Percentiles rank a stretch among this genome's conserved stretches.
phyloP scores from a whole-genome alignment of 1,140 invertebrate species.

The honey bee (Apis mellifera) region DNA sequence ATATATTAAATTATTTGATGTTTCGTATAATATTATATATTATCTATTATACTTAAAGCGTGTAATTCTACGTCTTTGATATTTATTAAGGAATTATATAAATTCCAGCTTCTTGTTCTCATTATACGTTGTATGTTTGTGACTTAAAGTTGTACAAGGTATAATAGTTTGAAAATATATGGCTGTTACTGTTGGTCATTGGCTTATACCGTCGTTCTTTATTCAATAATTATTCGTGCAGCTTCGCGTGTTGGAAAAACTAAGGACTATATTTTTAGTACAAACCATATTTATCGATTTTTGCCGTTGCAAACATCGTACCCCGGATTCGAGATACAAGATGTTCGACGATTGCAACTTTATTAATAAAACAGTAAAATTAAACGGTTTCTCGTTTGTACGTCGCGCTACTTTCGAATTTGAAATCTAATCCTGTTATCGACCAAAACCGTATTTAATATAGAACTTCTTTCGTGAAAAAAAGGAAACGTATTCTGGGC shows the following conservation, averaged over 20 bases:
- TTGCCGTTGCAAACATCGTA: background rate
- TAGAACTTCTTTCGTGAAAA: no score
- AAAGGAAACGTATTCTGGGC: no score
- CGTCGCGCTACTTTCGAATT: no score
- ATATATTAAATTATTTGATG: background rate
- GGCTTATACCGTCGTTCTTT: slow-evolving; percentile 1
- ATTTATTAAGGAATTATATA: background rate
- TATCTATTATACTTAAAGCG: background rate
- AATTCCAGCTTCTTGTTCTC: background rate
- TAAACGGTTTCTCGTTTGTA: background rate
- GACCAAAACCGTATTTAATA: no score
- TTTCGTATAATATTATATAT: background rate
- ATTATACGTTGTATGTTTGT: background rate
- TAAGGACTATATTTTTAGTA: slow-evolving; percentile 26
- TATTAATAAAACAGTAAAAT: slow-evolving; percentile 8
- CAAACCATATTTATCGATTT: slow-evolving; percentile 16
- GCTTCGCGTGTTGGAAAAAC: slow-evolving; percentile 21
- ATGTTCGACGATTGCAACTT: background rate
- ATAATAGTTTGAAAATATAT: slow-evolving; percentile 13
- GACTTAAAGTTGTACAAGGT: no score
- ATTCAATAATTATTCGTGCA: slow-evolving; percentile 24
- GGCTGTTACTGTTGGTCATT: background rate
- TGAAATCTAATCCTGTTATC: no score
- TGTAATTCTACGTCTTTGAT: background rate
- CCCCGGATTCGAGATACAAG: background rate